phyloP scores from a whole-genome alignment of 2,113 vertebrate genomes.

The Atlantisia rogersi region DNA sequence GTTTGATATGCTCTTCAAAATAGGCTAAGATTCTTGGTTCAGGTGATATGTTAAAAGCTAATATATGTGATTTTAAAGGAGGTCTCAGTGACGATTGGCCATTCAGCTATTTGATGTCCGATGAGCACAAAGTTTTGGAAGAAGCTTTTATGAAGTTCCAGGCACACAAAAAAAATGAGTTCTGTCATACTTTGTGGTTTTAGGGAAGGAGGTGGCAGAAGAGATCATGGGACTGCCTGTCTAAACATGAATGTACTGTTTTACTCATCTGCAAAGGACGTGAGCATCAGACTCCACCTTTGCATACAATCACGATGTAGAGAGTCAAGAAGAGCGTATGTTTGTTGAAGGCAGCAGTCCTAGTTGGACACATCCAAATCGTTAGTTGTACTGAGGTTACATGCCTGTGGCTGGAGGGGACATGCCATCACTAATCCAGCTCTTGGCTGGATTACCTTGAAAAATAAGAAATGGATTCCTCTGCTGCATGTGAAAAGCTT shows the following conservation, averaged over 20 bases:
- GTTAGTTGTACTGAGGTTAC: neutral
- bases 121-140: neutral
- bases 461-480: constrained; percentile 50
- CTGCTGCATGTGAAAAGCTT: constrained; percentile 6
- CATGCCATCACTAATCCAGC: constrained; percentile 25
- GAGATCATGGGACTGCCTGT: neutral
- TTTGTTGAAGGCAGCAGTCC: neutral
- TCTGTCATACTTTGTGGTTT: neutral
- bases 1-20: neutral
- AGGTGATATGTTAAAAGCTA: neutral
- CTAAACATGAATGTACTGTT: neutral
- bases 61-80: neutral
- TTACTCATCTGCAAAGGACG: neutral
- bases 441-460: constrained; percentile 49
- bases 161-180: neutral
- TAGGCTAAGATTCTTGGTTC: neutral
- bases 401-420: constrained; percentile 36
- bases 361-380: neutral
- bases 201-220: neutral
- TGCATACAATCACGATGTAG: neutral
- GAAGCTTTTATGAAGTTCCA: neutral
- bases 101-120: neutral
- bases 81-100: neutral
- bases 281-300: neutral
- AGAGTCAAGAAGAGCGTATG: neutral